Evolutionary conservation across 2,797 vertebrate species (phyloP).

Genomic region (Sandelia bainsii): DNA sequence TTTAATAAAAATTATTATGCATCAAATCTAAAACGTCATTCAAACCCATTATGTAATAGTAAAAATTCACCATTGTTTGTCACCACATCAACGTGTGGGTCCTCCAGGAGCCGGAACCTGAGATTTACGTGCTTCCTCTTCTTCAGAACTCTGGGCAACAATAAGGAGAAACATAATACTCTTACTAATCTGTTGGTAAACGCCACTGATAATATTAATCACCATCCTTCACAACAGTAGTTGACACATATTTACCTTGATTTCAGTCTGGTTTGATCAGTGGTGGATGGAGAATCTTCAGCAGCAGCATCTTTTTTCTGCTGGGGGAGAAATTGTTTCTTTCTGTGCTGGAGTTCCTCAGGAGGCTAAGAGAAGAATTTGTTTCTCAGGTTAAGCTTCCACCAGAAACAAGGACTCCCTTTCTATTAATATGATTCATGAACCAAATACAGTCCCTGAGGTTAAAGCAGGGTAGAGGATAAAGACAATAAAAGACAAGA

Average conservation of each 20-base stretch:
- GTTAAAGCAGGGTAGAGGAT: too few relatives aligned
- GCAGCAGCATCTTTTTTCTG: not conserved
- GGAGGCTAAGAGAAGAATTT: not conserved
- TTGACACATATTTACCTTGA: slow-evolving; percentile 9
- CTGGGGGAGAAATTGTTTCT: not conserved
- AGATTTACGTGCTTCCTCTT: slow-evolving; percentile 24
- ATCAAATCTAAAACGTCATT: too few relatives aligned
- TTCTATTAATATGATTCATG: too few relatives aligned
- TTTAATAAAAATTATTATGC: too few relatives aligned
- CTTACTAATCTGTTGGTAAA: too few relatives aligned
- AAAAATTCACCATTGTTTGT: too few relatives aligned
- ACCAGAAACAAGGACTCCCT: too few relatives aligned
- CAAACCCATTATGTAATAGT: too few relatives aligned
- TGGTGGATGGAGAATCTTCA: not conserved
- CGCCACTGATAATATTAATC: not conserved
- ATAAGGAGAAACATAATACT: not conserved
- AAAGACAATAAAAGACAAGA: too few relatives aligned
- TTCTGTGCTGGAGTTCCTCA: not conserved
- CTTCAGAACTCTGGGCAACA: not conserved
- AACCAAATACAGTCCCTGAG: not conserved
- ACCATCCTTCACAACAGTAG: not conserved
- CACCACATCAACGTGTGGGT: too few relatives aligned
- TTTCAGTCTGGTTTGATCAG: not conserved
- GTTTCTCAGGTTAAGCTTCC: not conserved
- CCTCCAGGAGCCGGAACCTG: slow-evolving; percentile 48